Percentiles rank a stretch among this genome's conserved stretches.
Conservation (phyloP, 2,113 vertebrate genomes). For the Fulica atra region DNA sequence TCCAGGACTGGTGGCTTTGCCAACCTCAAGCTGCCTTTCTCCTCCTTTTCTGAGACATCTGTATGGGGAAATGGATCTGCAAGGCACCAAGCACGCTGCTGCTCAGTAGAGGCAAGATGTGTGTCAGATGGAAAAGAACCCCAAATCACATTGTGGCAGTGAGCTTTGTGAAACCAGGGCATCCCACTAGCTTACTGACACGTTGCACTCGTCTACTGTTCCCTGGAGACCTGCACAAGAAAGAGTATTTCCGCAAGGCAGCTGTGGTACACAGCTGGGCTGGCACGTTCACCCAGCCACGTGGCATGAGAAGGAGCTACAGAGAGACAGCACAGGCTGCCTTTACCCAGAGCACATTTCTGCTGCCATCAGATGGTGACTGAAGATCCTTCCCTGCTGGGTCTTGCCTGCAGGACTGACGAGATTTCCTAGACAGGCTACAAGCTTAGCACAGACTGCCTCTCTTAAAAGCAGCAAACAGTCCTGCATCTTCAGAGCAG, state of each 20-base stretch:
- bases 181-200: neutral
- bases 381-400: neutral
- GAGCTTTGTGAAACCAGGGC: neutral
- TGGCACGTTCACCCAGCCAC: neutral
- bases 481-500: neutral
- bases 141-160: neutral
- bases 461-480: neutral
- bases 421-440: neutral
- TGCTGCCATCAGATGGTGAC: neutral
- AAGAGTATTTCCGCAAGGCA: neutral
- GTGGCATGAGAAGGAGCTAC: neutral
- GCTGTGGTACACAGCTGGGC: neutral
- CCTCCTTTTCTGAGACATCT: neutral
- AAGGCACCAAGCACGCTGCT: neutral
- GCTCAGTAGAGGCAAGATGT: neutral
- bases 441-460: neutral
- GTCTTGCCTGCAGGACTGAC: neutral
- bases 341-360: neutral
- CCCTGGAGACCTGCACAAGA: neutral
- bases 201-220: neutral
- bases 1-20: neutral
- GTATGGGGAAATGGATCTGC: neutral
- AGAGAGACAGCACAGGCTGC: neutral
- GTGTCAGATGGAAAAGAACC: neutral
- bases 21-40: neutral